A percentile compares a stretch with the other conserved stretches of the same genome.
Conservation (phyloP, 2,113 vertebrate species). For the Hyperopisus bebe region DNA sequence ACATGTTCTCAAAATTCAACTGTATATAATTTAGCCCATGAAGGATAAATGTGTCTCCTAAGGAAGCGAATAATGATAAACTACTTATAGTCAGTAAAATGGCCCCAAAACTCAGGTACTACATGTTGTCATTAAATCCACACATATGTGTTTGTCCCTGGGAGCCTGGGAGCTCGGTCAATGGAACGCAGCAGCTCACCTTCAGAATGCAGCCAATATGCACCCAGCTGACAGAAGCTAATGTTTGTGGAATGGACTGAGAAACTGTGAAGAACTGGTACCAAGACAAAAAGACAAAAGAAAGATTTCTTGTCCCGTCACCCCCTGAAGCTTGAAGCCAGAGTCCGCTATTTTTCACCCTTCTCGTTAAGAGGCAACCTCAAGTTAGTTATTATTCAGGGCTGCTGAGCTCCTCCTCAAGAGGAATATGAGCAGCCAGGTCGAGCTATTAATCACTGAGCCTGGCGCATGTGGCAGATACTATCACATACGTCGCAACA, state of each 20-base stretch:
- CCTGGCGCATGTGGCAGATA: conserved; percentile 91
- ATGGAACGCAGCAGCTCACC: not conserved
- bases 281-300: conserved; percentile 66
- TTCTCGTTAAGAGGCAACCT: conserved; percentile 99
- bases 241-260: conserved; percentile 56
- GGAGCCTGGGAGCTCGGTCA: not conserved
- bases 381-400: conserved; percentile 99
- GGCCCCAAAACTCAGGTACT: not conserved
- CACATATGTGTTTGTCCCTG: not conserved
- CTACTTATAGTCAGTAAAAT: not conserved
- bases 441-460: conserved; percentile 99
- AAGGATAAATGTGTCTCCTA: not conserved
- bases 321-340: conserved; percentile 91
- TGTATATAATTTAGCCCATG: not conserved
- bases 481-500: conserved; percentile 98
- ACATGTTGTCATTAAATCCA: not conserved
- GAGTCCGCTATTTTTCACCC: conserved; percentile 64
- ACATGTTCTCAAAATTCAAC: not conserved
- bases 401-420: conserved; percentile 81
- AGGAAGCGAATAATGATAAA: not conserved
- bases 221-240: not conserved
- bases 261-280: conserved; percentile 70
- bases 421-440: conserved; percentile 92
- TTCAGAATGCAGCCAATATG: not conserved
- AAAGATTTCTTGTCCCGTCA: conserved; percentile 52